Conservation (phyloP, 2,888 invertebrate species). For the Stramonita haemastoma region DNA sequence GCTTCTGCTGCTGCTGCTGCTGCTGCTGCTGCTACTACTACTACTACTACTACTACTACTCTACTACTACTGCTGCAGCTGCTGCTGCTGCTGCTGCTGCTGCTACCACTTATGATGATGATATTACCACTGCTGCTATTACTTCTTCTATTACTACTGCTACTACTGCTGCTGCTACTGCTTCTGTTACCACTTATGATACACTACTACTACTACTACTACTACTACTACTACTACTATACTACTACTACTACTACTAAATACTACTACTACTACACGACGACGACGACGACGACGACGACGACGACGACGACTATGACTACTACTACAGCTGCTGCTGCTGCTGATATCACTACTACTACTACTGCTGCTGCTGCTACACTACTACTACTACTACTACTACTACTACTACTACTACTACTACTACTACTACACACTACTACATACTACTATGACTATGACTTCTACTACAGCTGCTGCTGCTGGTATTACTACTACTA, state of each 20-base stretch:
- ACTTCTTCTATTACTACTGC: neutral
- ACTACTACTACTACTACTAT: too few relatives aligned
- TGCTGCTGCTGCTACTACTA: too few relatives aligned
- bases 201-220: too few relatives aligned
- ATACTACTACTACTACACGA: too few relatives aligned
- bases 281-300: too few relatives aligned
- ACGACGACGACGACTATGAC: too few relatives aligned
- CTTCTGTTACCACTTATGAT: too few relatives aligned
- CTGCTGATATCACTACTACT: neutral
- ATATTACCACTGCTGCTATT: neutral
- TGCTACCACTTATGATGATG: neutral
- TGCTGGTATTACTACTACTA: neutral
- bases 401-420: neutral
- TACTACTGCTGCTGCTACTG: too few relatives aligned
- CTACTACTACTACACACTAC: conserved; percentile 13
- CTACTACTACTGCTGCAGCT: too few relatives aligned
- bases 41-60: too few relatives aligned
- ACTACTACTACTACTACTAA: too few relatives aligned
- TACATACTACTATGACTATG: neutral
- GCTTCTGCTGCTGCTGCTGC: neutral
- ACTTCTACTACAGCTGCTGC: neutral
- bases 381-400: conserved; percentile 25
- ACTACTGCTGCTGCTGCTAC: conserved; percentile 18
- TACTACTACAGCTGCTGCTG: neutral
- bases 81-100: neutral